Evolutionary conservation across 2,797 vertebrate genomes (phyloP), one percentile per base, ranked within the genome.

Genomic region (Dendrocincla fuliginosa): DNA sequence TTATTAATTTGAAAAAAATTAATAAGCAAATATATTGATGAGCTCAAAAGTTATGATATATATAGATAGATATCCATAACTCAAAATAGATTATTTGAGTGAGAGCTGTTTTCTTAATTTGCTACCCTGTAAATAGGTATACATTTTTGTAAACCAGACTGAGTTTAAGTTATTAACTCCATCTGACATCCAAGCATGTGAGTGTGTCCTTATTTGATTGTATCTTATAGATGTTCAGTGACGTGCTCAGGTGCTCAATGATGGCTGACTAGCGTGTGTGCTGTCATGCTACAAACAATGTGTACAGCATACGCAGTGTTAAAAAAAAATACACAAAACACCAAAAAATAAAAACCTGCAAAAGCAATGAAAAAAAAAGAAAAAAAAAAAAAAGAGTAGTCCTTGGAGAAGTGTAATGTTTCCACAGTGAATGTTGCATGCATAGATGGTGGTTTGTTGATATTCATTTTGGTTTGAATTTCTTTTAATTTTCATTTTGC

Each of bases 341-440:
- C 94, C 39, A 96, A 97, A 97, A 97, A 46, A 46, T 44, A 97
- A 93, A 2, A 50, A 50, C 6, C 6, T 16, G 41, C 67, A 90
- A 90, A 90, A 90, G 52, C 30, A 97, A 94, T 93, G 97, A 47
- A 47, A 47, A 47, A 46, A 47, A 96, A 96, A 97, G 92, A 2
- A 9, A 25, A 97, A 94, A 75, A 33, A 97, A 95, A 98, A 96
- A 97, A 94, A 83, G 12, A 90, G 80, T 91, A 98, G 97, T 98
- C 97, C 97, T 98, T 98, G 98, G 96, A 98, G 97, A 98, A 98
- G 98, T 98, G 92, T 98, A 98, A 98, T 98, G 98, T 99, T 99
- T 98, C 98, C 98, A 98, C 98, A 97, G 97, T 99, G 98, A 98
- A 98, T 98, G 98, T 99, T 99, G 99, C 99, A 99, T 99, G 99